Base-by-base conservation (phyloP, 2,113 vertebrate genomes). In the Gymnorhina tibicen region DNA sequence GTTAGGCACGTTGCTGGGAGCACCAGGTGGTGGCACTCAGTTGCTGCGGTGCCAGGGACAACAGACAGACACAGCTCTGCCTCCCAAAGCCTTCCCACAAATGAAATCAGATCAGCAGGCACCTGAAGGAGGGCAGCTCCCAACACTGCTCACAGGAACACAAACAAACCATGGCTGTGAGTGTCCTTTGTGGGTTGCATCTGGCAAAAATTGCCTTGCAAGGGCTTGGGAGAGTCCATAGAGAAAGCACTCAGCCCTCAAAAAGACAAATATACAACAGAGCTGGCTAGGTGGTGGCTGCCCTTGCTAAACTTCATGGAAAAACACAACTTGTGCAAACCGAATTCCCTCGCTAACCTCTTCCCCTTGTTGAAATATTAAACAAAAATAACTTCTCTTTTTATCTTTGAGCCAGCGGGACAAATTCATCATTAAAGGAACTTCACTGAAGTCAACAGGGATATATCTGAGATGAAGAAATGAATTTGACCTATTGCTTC, bases 351-450 rank as follows among this genome's bases (percentile, higher is more conserved):
- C 10, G 9, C 95, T 97, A 97, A 97, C 96, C 95, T 97, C 93
- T 97, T 97, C 96, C 93, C 95, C 96, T 97, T 97, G 93, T 95
- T 97, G 96, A 97, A 97, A 97, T 97, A 96, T 97, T 97, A 97
- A 97, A 97, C 96, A 97, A 97, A 97, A 97, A 97, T 96, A 96
- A 89, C 93, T 92, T 90, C 75, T 94, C 93, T 95, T 97, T 97
- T 97, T 97, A 96, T 95, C 93, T 97, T 78, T 87, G 95, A 97
- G 95, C 95, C 96, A 97, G 89, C 52, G 1, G 93, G 93, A 94
- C 91, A 95, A 92, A 97, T 95, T 91, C 84, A 86, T 96, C 93
- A 96, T 95, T 95, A 93, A 94, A 92, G 63, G 82, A 97, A 95
- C 95, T 91, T 95, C 79, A 59, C 35, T 91, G 95, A 85, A 93